Evolutionary conservation across 2,888 invertebrate genomes (phyloP).

Genomic region (Synanthedon myopaeformis): DNA sequence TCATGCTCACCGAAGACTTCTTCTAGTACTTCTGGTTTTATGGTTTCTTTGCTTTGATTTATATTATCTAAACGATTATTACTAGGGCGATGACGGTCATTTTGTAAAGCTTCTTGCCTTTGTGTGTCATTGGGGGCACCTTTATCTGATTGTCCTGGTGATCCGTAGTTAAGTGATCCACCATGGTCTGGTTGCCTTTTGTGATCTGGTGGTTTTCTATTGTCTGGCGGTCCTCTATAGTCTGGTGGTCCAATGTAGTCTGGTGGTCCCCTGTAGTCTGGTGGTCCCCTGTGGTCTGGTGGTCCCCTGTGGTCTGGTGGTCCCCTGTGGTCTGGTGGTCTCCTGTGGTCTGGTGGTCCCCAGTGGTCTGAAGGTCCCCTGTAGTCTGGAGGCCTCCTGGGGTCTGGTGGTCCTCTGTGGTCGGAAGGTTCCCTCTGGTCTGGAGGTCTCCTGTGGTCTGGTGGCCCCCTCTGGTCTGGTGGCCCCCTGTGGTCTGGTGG

Average conservation of each 20-base stretch:
- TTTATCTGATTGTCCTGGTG: neutral
- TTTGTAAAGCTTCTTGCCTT: neutral
- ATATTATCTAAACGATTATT: too few relatives aligned
- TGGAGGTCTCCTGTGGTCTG: constrained; percentile 3
- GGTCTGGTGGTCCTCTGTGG: neutral
- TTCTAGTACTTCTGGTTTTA: too few relatives aligned
- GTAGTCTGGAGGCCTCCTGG: constrained; percentile 1
- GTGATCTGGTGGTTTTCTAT: neutral
- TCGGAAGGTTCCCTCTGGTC: neutral
- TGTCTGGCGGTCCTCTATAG: constrained; percentile 1
- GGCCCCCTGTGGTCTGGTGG: constrained; percentile 3
- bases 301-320: constrained; percentile 5
- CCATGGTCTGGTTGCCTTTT: neutral
- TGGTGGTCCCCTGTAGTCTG: constrained; percentile 3
- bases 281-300: neutral
- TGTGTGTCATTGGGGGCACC: neutral
- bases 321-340: constrained; percentile 2
- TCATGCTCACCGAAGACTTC: too few relatives aligned
- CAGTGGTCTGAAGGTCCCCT: constrained; percentile 7
- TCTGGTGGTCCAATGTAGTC: constrained; percentile 4
- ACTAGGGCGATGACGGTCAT: too few relatives aligned
- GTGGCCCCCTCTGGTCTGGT: constrained; percentile 2
- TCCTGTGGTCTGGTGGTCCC: constrained; percentile 7
- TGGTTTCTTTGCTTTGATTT: too few relatives aligned
- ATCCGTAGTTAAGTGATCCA: constrained; percentile 6